Evolutionary conservation across 1,140 invertebrate genomes (phyloP), one percentile per base, ranked within the genome.

Genomic region (Notospermus geniculatus): DNA sequence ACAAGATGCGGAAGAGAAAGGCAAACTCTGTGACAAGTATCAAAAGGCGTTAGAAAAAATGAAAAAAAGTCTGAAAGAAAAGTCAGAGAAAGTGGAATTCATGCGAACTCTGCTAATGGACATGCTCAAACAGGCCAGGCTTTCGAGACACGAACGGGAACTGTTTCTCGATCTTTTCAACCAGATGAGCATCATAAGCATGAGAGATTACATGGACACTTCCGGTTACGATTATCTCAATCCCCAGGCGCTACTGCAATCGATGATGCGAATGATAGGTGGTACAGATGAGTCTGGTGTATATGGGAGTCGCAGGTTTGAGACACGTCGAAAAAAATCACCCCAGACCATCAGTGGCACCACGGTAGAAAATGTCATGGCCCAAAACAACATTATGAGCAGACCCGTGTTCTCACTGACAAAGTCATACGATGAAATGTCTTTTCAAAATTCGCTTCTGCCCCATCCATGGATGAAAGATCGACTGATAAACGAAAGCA

Each of bases 51-150:
- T 50, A n/a, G 46, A 50, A 23, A 50, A 5, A n/a, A 50, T n/a
- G 46, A 50, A 50, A 50, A 50, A 50, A 50, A 50, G 46, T 50
- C n/a, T 50, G n/a, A n/a, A 50, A 4, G 46, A 50, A n/a, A 50
- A 50, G n/a, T 50, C 46, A 7, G 46, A 50, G n/a, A 50, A 50
- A 50, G 25, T 23, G 19, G 46, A 50, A 50, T 50, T 50, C 46
- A 50, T 50, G 46, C 46, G 46, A 50, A 50, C n/a, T 5, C 4
- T 50, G 46, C 46, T 50, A 5, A 7, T n/a, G n/a, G 46, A 50
- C 46, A 50, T 50, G 46, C n/a, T 50, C 5, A 50, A 5, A 50
- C 46, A 50, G 4, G 46, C 46, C n/a, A 50, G n/a, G 4, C 5
- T 50, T 5, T 50, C 46, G 9, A 50, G n/a, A 50, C 46, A 50